These are phyloP conservation scores for Acanthornis magna DNA, from an alignment of 2,797 vertebrate genomes.

Conservation along the genomic window DNA sequence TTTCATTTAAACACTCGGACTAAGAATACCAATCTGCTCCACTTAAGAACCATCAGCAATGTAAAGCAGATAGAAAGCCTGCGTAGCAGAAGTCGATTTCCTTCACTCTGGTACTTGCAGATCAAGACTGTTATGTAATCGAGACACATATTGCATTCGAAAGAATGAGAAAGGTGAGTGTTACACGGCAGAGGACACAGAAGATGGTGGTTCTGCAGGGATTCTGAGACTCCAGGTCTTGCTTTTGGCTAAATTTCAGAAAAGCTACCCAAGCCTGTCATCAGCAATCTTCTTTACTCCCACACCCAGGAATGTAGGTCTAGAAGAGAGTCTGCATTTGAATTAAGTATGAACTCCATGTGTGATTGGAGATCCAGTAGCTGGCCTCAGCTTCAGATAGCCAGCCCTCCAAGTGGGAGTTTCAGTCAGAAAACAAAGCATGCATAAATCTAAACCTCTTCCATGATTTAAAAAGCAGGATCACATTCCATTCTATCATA, in stretches of 20 bases:
- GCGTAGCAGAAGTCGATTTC: not conserved
- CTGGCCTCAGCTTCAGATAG: not conserved
- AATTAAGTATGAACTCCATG: not conserved
- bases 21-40: not conserved
- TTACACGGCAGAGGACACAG: not conserved
- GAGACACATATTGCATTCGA: not conserved
- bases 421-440: not conserved
- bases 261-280: not conserved
- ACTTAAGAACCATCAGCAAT: not conserved
- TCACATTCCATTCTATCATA: not conserved
- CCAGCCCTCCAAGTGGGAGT: not conserved
- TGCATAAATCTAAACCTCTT: not conserved
- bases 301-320: not conserved
- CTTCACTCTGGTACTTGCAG: not conserved
- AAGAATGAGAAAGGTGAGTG: not conserved
- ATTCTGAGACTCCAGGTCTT: not conserved
- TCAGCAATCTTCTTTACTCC: slow-evolving; percentile 1
- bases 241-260: not conserved
- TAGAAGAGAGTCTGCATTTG: not conserved
- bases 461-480: not conserved
- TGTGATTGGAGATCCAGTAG: not conserved
- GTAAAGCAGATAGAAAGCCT: not conserved
- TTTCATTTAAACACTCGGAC: not conserved
- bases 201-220: not conserved
- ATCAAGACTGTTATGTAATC: not conserved